Evolutionary conservation across 2,797 vertebrate species (phyloP), one percentile per base, ranked within the genome.

Genomic region (Tiaroga cobitis): DNA sequence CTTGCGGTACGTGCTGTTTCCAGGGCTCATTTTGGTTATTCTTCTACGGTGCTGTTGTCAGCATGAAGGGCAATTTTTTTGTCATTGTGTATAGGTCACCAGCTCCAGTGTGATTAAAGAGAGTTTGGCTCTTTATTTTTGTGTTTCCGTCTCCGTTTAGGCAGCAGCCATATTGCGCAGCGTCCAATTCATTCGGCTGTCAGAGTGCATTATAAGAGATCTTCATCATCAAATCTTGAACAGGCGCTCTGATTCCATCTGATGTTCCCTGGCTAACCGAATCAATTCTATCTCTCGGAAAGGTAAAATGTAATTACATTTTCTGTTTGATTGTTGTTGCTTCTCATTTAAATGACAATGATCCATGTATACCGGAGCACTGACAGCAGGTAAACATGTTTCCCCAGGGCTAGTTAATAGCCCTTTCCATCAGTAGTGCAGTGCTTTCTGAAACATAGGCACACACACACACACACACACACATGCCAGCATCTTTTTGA

Each of bases 341-440:
- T 86, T 86, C 87, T 91, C 86, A 90, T 90, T 91, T 91, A 89
- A 90, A 91, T 90, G 87, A 89, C 87, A 89, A 86, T 91, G 89
- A 92, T 92, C 87, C 89, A 89, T 90, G 88, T 89, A 85, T 88
- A 85, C 87, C 54, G 81, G 87, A 68, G 63, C 81, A 84, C 87
- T 90, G 91, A 92, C 88, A 90, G 91, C 85, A 91, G 89, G 90
- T 89, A 90, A 91, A 92, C 88, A 88, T 83, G 88, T 88, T 86
- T 91, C 89, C 85, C 83, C 81, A 77, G 77, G 74, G 89, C 81
- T 81, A 29, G 76, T 79, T 90, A 88, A 89, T 89, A 86, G 86
- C 83, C 83, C 83, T 87, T 90, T 88, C 88, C 81, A 85, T 91
- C 89, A 90, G 85, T 39, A 21, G 67, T 37, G 56, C 81, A 37